Evolutionary conservation across 2,888 invertebrate genomes (phyloP), one percentile per base, ranked within the genome.

Genomic region (Escarpia spicata): DNA sequence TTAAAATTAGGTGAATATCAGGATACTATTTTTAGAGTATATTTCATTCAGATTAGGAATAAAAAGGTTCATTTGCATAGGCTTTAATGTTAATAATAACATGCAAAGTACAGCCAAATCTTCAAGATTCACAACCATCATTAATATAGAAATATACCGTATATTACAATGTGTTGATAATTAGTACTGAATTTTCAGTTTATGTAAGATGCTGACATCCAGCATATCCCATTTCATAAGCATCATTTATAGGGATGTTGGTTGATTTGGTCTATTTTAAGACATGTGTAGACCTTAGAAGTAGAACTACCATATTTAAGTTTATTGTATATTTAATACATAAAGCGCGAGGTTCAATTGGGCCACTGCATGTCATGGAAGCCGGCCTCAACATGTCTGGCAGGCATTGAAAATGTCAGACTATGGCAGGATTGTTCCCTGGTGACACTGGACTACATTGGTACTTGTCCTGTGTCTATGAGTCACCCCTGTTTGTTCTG

Each of bases 131-230:
- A 52, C 12, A 12, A 52, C 10, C 52, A 2, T 52, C 26, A 19
- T 75, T 26, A 26, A 26, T 75, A n/a, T 75, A 75, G 19, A 75
- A 26, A 75, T 6, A 75, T 75, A 75, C 6, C 15, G 15, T 43
- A 75, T 91, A 43, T 91, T 44, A 91, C 44, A 91, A 91, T 91
- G 91, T 44, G 31, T 31, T 91, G 31, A 91, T 75, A 75, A 75
- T n/a, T n/a, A 75, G n/a, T 75, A 75, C 19, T 75, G 52, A 26
- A 75, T 75, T 75, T 75, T n/a, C 2, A 75, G n/a, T 75, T 26
- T 26, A 75, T 15, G 19, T 26, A n/a, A 75, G 19, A 75, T 26
- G 2, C 26, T 26, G 26, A 75, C 75, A n/a, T 75, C 19, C 75
- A 75, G 19, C 75, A 26, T 15, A n/a, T 2, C 75, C 75, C 52